These are phyloP conservation scores for Hydriomena furcata DNA, from an alignment of 2,888 invertebrate species.

Conservation along the genomic window DNA sequence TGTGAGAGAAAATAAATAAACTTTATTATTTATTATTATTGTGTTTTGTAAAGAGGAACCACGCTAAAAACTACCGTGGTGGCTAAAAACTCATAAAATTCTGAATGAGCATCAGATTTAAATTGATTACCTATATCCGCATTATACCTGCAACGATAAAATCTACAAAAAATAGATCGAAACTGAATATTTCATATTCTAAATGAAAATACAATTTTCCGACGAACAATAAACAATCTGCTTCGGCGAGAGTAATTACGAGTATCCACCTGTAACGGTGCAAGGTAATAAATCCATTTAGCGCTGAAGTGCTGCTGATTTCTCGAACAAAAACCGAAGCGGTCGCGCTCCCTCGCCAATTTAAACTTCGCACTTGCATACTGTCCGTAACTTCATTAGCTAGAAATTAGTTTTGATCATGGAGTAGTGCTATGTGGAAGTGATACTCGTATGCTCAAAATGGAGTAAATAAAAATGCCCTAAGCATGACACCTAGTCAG, in stretches of 20 bases:
- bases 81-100: too few species aligned
- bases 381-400: conserved; percentile 64
- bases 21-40: too few species aligned
- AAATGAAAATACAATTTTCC: conserved; percentile 53
- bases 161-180: conserved; percentile 13
- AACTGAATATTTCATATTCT: conserved; percentile 33
- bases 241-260: conserved; percentile 72
- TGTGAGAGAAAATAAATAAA: too few species aligned
- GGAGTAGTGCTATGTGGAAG: conserved; percentile 16
- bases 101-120: too few species aligned
- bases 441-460: conserved; percentile 7
- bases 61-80: too few species aligned
- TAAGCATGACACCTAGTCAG: too few species aligned
- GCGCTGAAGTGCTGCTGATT: conserved; percentile 72
- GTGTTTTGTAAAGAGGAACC: too few species aligned
- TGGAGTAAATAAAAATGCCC: neutral
- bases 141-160: conserved; percentile 13
- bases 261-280: conserved; percentile 67
- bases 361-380: conserved; percentile 69
- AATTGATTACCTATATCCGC: conserved; percentile 5
- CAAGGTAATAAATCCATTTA: conserved; percentile 76
- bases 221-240: conserved; percentile 67
- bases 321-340: conserved; percentile 67
- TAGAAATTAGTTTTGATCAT: conserved; percentile 51
- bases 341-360: conserved; percentile 61